These are phyloP conservation scores for Cacatua alba DNA, from an alignment of 2,113 vertebrate genomes.

Conservation along the genomic window DNA sequence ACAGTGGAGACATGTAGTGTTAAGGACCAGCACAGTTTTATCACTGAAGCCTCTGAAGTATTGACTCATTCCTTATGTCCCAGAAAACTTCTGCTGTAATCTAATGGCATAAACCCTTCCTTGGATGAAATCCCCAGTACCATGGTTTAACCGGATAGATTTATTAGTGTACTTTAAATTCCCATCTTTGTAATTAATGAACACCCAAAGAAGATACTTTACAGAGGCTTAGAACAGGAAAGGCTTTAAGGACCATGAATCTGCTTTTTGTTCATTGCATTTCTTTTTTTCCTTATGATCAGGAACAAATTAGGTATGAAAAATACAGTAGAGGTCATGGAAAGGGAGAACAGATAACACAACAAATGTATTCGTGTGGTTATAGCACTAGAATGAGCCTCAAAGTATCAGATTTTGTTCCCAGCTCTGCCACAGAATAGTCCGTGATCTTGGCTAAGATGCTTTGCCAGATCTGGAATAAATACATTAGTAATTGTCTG, in stretches of 20 bases:
- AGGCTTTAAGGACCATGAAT: neutral
- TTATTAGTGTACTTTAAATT: slow-evolving; percentile 11
- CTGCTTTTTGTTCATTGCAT: neutral
- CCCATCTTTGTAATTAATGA: neutral
- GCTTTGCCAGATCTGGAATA: neutral
- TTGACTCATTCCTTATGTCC: neutral
- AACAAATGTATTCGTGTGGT: neutral
- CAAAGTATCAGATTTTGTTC: neutral
- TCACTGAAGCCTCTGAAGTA: neutral
- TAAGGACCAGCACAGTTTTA: neutral
- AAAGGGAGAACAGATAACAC: neutral
- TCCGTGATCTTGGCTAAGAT: neutral
- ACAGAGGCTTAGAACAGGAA: neutral
- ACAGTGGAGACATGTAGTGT: neutral
- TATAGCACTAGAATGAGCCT: neutral
- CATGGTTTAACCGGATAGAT: neutral
- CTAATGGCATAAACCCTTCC: neutral
- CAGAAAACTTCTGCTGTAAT: neutral
- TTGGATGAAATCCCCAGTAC: neutral
- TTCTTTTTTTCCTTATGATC: neutral
- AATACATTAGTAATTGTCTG: neutral
- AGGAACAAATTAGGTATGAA: neutral
- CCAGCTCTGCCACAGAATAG: neutral
- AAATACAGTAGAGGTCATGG: neutral
- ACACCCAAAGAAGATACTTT: neutral